Percentiles rank a stretch among this genome's conserved stretches.
Conservation (phyloP, 2,797 vertebrate genomes). For the Leptoclinus maculatus region DNA sequence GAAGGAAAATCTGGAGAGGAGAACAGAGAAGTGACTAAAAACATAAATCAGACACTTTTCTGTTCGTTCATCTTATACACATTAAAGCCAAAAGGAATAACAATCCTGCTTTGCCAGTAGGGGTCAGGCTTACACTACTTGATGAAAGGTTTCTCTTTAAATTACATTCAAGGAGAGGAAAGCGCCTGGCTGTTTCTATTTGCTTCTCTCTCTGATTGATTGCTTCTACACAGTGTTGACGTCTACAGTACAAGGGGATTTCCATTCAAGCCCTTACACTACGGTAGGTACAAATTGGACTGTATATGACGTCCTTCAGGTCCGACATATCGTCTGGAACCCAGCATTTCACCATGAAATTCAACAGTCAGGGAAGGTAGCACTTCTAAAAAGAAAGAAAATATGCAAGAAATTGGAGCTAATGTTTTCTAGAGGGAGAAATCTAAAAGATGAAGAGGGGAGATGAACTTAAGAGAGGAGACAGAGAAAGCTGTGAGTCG, state of each 20-base stretch:
- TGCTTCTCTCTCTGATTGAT: constrained; percentile 47
- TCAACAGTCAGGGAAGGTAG: neutral
- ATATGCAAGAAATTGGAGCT: neutral
- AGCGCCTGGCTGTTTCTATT: constrained; percentile 32
- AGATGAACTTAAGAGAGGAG: constrained; percentile 25
- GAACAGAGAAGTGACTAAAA: neutral
- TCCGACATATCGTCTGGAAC: neutral
- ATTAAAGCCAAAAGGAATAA: neutral
- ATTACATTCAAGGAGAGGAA: constrained; percentile 7
- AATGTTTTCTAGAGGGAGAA: constrained; percentile 4
- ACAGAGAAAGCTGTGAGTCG: constrained; percentile 40
- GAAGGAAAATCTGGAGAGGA: neutral
- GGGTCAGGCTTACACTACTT: constrained; percentile 63
- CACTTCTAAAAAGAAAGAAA: neutral
- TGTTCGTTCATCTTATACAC: neutral
- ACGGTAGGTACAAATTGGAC: constrained; percentile 2
- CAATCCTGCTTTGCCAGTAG: constrained; percentile 43
- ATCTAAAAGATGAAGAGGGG: neutral
- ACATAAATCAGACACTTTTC: neutral
- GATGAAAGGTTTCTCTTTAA: constrained; percentile 19
- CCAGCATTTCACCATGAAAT: neutral
- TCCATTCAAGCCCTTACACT: constrained; percentile 21
- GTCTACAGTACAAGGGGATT: constrained; percentile 10
- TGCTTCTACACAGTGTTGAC: constrained; percentile 23
- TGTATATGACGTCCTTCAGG: neutral